Evolutionary conservation across 1,140 invertebrate species (phyloP), one percentile per base, ranked within the genome.

Genomic region (Argopecten irradians): DNA sequence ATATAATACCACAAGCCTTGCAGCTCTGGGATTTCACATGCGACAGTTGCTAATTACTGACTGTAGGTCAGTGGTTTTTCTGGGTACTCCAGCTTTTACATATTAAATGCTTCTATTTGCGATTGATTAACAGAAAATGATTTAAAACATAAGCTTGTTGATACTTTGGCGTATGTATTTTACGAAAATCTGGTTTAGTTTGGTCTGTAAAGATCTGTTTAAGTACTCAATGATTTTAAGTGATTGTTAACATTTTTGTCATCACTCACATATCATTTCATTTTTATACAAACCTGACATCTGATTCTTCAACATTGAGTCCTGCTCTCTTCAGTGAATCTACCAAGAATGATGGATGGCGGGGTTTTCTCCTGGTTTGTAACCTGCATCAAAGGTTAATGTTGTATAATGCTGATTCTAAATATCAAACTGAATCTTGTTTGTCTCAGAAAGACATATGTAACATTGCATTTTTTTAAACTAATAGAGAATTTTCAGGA

Each of bases 281-380:
- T n/a, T n/a, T 9, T n/a, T 41, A 83, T 34, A 46, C 87, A 85
- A 16, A 88, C 55, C 1, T 71, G 82, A 2, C 88, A 2, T 89
- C 71, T 34, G 41, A 82, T 33, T 33, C 33, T 19, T 33, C n/a
- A 82, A 84, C 35, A 83, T 88, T 89, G 32, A 93, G 46, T 22
- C 93, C 93, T 28, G 93, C 92, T 88, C 90, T 89, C 84, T 93
- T 92, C 22, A 94, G 86, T 0, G 93, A 94, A 19, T 94, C 93
- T n/a, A 91, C 86, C 16, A 94, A 88, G 84, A 94, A 94, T 36
- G 88, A 87, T 84, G 93, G 93, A 82, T 90, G 89, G 19, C 91
- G 86, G 34, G 93, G 93, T 35, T 90, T 90, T 46, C 34, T 90
- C 85, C 92, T 46, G 11, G 36, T 41, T 34, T 87, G 85, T n/a